Evolutionary conservation across 1,140 invertebrate genomes (phyloP).

Genomic region (Drosophila sechellia): DNA sequence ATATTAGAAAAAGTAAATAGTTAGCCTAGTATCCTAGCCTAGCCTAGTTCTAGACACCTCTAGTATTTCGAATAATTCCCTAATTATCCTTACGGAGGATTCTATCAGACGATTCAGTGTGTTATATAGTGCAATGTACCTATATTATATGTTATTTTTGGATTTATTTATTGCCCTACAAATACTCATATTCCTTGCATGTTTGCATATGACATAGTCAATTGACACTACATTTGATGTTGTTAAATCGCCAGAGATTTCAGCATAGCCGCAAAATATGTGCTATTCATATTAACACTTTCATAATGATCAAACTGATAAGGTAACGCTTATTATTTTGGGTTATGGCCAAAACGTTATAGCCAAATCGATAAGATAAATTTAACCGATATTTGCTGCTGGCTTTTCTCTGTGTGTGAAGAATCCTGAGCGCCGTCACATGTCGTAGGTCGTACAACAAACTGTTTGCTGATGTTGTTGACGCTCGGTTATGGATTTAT

Average conservation of each 20-base stretch:
- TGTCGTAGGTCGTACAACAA: conserved; percentile 76
- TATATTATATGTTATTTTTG: too few species aligned
- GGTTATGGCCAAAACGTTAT: neutral
- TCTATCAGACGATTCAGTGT: too few species aligned
- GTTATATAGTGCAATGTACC: too few species aligned
- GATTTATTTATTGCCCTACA: too few species aligned
- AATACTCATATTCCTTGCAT: too few species aligned
- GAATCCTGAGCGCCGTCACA: conserved; percentile 42
- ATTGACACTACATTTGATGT: neutral
- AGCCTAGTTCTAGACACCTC: too few species aligned
- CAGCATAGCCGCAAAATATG: neutral
- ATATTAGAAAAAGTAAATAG: too few species aligned
- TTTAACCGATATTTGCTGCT: neutral
- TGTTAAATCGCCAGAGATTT: conserved; percentile 3
- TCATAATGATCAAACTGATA: neutral
- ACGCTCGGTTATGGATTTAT: conserved; percentile 82
- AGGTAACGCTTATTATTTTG: neutral
- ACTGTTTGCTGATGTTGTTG: conserved; percentile 80
- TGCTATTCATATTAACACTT: neutral
- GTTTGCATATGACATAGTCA: neutral
- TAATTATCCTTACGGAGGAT: too few species aligned
- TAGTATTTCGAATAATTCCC: too few species aligned
- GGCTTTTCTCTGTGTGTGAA: conserved; percentile 11
- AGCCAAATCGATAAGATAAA: conserved; percentile 21
- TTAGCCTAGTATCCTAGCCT: too few species aligned